These are phyloP conservation scores for Philereme vetulata DNA, from an alignment of 2,888 invertebrate genomes.

Conservation along the genomic window DNA sequence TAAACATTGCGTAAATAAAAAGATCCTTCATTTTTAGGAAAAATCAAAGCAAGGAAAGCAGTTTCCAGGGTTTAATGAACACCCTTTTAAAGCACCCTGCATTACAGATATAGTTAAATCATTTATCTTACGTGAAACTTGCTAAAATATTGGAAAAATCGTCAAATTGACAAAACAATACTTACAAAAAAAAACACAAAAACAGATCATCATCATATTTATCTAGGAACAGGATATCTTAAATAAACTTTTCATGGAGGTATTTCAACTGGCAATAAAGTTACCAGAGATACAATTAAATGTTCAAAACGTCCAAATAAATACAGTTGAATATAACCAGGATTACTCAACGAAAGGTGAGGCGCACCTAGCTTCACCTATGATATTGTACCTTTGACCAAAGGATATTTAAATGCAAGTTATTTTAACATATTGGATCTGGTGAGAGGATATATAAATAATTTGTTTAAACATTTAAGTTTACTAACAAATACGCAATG, in stretches of 20 bases:
- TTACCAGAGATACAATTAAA: conserved; percentile 1
- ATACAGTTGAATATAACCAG: background rate
- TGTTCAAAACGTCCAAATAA: conserved; percentile 14
- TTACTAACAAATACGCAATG: background rate
- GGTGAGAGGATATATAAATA: conserved; percentile 19
- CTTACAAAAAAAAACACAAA: no score
- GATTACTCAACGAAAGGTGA: conserved; percentile 19
- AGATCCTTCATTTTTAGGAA: no score
- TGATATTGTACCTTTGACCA: conserved; percentile 24
- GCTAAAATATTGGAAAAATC: no score
- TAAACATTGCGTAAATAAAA: no score
- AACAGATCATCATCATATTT: no score
- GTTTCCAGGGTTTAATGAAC: no score
- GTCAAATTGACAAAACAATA: no score
- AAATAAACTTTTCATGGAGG: background rate
- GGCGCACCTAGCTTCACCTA: conserved; percentile 9
- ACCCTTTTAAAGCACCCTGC: no score
- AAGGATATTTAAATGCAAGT: conserved; percentile 14
- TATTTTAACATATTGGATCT: conserved; percentile 9
- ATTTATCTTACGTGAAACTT: no score
- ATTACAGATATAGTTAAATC: no score
- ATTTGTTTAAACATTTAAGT: conserved; percentile 15
- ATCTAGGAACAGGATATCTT: background rate
- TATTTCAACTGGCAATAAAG: background rate
- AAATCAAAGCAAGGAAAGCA: no score